Evolutionary conservation across 1,140 invertebrate genomes (phyloP).

Genomic region (Elymnias hypermnestra): DNA sequence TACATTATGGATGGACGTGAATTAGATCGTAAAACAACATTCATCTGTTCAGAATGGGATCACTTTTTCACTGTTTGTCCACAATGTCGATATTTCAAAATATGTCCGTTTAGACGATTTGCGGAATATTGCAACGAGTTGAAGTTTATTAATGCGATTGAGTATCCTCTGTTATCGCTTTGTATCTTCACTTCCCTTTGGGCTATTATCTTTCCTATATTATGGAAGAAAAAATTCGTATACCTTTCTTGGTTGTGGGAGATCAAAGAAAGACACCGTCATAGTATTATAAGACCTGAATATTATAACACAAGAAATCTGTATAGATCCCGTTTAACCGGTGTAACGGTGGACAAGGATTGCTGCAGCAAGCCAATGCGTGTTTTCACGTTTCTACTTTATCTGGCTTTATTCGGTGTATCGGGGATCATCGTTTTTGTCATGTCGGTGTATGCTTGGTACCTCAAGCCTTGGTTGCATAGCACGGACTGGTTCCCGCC

Average conservation of each 20-base stretch:
- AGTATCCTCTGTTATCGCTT: neutral
- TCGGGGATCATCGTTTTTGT: neutral
- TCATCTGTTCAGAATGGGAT: neutral
- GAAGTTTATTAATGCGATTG: neutral
- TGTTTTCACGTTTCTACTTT: neutral
- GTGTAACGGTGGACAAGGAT: neutral
- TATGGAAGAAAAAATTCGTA: conserved; percentile 16
- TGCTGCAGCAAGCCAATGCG: neutral
- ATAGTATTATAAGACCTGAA: conserved; percentile 2
- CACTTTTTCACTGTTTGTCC: neutral
- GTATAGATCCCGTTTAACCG: neutral
- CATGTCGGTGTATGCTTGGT: neutral
- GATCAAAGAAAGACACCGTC: conserved; percentile 3
- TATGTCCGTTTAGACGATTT: neutral
- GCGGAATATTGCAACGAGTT: neutral
- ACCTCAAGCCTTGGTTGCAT: neutral
- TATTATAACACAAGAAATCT: neutral
- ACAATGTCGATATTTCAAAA: neutral
- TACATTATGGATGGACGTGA: neutral
- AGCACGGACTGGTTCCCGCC: no score
- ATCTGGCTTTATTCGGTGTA: neutral
- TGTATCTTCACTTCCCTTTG: neutral
- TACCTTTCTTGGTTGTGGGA: conserved; percentile 23
- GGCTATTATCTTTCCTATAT: conserved; percentile 6
- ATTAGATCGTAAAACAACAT: neutral